Evolutionary conservation across 2,797 vertebrate species (phyloP).

Genomic region (Pseudocheirus occidentalis): DNA sequence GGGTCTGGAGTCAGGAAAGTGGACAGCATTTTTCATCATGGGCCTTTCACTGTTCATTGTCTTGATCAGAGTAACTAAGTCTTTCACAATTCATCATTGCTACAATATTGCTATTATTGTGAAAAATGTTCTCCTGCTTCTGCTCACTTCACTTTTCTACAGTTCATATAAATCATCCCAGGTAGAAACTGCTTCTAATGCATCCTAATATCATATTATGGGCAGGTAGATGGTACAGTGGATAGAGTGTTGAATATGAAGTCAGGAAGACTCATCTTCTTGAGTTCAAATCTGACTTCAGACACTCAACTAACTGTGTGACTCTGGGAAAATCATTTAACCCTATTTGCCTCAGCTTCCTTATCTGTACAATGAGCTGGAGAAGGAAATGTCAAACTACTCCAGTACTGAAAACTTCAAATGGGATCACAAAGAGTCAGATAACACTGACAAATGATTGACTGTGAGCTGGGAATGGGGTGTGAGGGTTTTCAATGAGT

Average conservation of each 20-base stretch:
- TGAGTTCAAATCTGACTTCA: background rate
- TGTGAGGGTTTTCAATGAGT: background rate
- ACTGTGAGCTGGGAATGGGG: background rate
- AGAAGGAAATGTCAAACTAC: background rate
- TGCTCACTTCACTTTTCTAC: background rate
- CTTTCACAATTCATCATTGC: background rate
- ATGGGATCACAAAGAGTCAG: background rate
- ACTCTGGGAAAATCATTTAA: background rate
- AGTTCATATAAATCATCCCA: background rate
- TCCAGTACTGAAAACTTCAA: background rate
- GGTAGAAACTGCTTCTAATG: background rate
- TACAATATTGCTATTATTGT: background rate
- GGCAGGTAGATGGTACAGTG: background rate
- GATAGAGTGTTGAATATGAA: background rate
- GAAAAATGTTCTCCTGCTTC: background rate
- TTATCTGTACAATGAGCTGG: background rate
- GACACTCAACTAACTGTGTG: background rate
- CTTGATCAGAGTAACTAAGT: background rate
- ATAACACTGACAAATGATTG: background rate
- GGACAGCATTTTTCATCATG: background rate
- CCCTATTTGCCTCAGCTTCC: background rate
- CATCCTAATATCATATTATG: background rate
- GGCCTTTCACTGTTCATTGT: background rate
- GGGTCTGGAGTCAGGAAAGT: background rate
- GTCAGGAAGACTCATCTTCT: background rate